Conservation (phyloP, 2,113 vertebrate species). For the Monarcha castaneiventris region DNA sequence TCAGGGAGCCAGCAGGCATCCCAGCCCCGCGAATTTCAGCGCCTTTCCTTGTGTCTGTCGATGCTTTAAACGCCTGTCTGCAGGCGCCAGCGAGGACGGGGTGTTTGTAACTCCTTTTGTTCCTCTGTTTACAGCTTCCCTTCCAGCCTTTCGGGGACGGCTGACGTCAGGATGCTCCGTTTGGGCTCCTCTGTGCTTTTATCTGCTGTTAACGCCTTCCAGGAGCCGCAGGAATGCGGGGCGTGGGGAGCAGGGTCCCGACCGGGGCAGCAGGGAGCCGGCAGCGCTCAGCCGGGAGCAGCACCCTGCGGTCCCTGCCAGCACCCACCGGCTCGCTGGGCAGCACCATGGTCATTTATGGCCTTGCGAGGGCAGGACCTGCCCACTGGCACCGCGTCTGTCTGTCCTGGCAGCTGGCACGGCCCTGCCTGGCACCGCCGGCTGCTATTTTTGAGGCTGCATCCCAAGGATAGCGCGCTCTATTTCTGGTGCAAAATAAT, state of each 20-base stretch:
- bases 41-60: not conserved
- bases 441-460: constrained; percentile 74
- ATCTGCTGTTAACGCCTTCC: constrained; percentile 41
- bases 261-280: not conserved
- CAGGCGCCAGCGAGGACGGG: not conserved
- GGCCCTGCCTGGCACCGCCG: constrained; percentile 20
- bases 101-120: constrained; percentile 58
- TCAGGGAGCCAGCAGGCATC: not conserved
- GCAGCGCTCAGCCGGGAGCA: not conserved
- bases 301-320: not conserved
- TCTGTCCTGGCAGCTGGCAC: constrained; percentile 47
- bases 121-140: constrained; percentile 59
- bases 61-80: not conserved
- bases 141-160: constrained; percentile 13
- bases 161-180: constrained; percentile 60
- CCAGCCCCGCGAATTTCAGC: not conserved
- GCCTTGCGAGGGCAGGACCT: constrained; percentile 13
- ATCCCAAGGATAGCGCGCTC: constrained; percentile 67
- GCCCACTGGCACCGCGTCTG: not conserved
- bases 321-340: not conserved
- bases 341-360: constrained; percentile 66
- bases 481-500: constrained; percentile 71
- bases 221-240: not conserved
- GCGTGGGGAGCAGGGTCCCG: not conserved
- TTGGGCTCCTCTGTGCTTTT: constrained; percentile 6